Conservation (phyloP, 2,888 invertebrate species). For the Drosophila yooni region DNA sequence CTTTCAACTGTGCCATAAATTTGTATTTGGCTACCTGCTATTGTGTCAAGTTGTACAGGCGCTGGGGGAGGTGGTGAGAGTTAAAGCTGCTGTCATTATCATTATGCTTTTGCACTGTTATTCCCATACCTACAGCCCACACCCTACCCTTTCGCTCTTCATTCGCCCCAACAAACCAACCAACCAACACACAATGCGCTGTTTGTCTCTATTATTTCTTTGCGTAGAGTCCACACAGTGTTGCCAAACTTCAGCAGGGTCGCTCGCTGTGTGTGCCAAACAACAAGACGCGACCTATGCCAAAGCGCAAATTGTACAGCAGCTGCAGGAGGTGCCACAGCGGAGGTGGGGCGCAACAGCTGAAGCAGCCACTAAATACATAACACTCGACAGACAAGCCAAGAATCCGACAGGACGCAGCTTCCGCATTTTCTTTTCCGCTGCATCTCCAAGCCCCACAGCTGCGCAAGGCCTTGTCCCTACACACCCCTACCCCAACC, state of each 20-base stretch:
- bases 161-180: neutral
- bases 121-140: neutral
- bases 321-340: slow-evolving; percentile 43
- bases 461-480: neutral
- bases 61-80: slow-evolving; percentile 21
- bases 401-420: slow-evolving; percentile 71
- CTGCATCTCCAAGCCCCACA: slow-evolving; percentile 40
- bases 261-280: slow-evolving; percentile 46
- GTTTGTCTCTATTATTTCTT: slow-evolving; percentile 77
- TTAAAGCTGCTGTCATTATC: slow-evolving; percentile 61
- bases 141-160: slow-evolving; percentile 17
- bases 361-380: slow-evolving; percentile 76
- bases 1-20: slow-evolving; percentile 66
- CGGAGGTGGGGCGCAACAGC: slow-evolving; percentile 10
- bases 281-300: slow-evolving; percentile 63
- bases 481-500: neutral
- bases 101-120: slow-evolving; percentile 63
- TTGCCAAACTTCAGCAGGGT: slow-evolving; percentile 65
- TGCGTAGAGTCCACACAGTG: slow-evolving; percentile 40
- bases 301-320: slow-evolving; percentile 64
- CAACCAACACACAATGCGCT: slow-evolving; percentile 57
- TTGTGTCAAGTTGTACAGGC: slow-evolving; percentile 70
- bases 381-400: slow-evolving; percentile 79
- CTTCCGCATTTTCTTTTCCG: slow-evolving; percentile 69
- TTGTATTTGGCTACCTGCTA: slow-evolving; percentile 75